Conservation (phyloP, 2,888 invertebrate species). For the Melieria crassipennis region DNA sequence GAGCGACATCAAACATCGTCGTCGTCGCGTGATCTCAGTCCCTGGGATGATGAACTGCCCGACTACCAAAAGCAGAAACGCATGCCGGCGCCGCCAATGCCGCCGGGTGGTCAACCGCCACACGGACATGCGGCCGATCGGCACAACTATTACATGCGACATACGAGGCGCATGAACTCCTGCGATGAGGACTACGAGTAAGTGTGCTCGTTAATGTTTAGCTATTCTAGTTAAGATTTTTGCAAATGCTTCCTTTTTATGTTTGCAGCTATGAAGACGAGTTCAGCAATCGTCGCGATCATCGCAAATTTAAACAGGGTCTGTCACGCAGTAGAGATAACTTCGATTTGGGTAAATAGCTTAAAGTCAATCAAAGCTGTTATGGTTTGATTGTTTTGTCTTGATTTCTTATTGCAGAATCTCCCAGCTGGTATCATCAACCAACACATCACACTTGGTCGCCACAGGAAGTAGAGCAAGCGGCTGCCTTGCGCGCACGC, state of each 20-base stretch:
- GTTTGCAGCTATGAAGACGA: slow-evolving; percentile 63
- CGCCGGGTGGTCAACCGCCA: slow-evolving; percentile 39
- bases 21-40: slow-evolving; percentile 80
- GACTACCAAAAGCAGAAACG: slow-evolving; percentile 67
- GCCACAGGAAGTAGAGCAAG: slow-evolving; percentile 64
- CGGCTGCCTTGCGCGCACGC: slow-evolving; percentile 54
- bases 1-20: slow-evolving; percentile 74
- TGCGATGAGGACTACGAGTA: slow-evolving; percentile 80
- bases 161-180: slow-evolving; percentile 69
- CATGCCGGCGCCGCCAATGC: slow-evolving; percentile 27
- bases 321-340: slow-evolving; percentile 64
- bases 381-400: neutral
- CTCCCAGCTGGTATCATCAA: slow-evolving; percentile 63
- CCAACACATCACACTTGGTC: slow-evolving; percentile 64
- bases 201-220: slow-evolving; percentile 53
- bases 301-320: slow-evolving; percentile 59
- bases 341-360: slow-evolving; percentile 60
- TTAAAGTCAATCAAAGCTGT: neutral
- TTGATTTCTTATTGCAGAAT: slow-evolving; percentile 48
- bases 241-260: neutral
- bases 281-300: slow-evolving; percentile 57
- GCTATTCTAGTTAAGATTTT: neutral
- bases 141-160: slow-evolving; percentile 68
- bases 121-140: slow-evolving; percentile 49
- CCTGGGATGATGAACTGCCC: slow-evolving; percentile 78